Percentiles rank a stretch among this genome's conserved stretches.
Conservation (phyloP, 2,888 invertebrate species). For the Stegophylla sp. region DNA sequence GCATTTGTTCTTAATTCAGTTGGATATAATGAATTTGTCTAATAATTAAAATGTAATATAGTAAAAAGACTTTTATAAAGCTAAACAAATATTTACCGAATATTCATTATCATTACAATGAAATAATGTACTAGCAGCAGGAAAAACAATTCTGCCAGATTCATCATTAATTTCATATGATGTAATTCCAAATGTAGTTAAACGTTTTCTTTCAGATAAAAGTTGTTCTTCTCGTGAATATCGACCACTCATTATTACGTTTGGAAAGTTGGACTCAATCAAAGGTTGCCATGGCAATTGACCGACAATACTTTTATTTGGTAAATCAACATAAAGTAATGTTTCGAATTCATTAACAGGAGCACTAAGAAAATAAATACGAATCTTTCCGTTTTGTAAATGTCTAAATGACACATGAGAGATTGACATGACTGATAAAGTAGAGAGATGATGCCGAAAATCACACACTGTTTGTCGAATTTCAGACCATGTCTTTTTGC, state of each 20-base stretch:
- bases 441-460: slow-evolving; percentile 78
- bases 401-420: slow-evolving; percentile 81
- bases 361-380: slow-evolving; percentile 89
- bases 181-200: slow-evolving; percentile 92
- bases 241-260: slow-evolving; percentile 70
- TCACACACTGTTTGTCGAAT: slow-evolving; percentile 81
- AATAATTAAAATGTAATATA: slow-evolving; percentile 60
- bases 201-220: slow-evolving; percentile 87
- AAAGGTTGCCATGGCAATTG: slow-evolving; percentile 79
- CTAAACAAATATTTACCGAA: slow-evolving; percentile 67
- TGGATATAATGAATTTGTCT: slow-evolving; percentile 74
- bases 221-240: slow-evolving; percentile 89
- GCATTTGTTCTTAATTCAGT: slow-evolving; percentile 73
- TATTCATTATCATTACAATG: slow-evolving; percentile 80
- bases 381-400: slow-evolving; percentile 78
- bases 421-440: slow-evolving; percentile 81
- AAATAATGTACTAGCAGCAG: slow-evolving; percentile 86
- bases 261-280: slow-evolving; percentile 78
- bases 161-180: slow-evolving; percentile 86
- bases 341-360: slow-evolving; percentile 90
- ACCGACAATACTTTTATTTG: slow-evolving; percentile 61
- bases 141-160: slow-evolving; percentile 87
- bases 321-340: slow-evolving; percentile 82
- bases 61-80: background rate
- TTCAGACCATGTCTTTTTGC: slow-evolving; percentile 76